Percentiles rank a stretch among this genome's conserved stretches.
phyloP scores from a whole-genome alignment of 2,113 vertebrate genomes.

The Indri indri region DNA sequence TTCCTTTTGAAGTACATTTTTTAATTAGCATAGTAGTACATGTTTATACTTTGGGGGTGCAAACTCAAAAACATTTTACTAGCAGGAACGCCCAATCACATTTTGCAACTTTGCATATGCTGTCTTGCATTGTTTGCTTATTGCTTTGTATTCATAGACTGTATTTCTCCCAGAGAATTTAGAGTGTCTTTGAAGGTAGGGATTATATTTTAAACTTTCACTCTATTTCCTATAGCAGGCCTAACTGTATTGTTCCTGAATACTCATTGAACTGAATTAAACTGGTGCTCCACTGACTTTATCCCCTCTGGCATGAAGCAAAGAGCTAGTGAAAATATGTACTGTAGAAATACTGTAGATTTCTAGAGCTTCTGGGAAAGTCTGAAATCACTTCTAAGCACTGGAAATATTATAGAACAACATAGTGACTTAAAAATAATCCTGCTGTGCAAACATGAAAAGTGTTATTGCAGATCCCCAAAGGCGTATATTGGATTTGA shows the following conservation, averaged over 20 bases:
- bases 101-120: background rate
- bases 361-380: conserved; percentile 13
- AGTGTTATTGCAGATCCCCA: background rate
- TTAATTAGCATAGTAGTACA: background rate
- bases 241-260: background rate
- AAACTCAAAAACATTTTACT: background rate
- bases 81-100: background rate
- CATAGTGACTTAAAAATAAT: conserved; percentile 1
- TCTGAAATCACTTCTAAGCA: background rate
- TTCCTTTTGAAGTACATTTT: background rate
- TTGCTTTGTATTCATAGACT: background rate
- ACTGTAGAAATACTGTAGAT: background rate
- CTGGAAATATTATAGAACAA: background rate
- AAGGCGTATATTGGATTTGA: background rate
- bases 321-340: background rate
- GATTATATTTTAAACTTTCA: conserved; percentile 27
- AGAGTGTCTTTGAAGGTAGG: background rate
- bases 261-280: background rate
- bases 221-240: background rate
- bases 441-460: background rate
- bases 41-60: background rate
- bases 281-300: background rate
- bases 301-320: background rate
- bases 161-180: background rate
- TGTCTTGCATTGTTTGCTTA: background rate